A percentile compares a stretch with the other conserved stretches of the same genome.
Conservation (phyloP, 1,140 invertebrate genomes). For the Diorhabda sublineata region DNA sequence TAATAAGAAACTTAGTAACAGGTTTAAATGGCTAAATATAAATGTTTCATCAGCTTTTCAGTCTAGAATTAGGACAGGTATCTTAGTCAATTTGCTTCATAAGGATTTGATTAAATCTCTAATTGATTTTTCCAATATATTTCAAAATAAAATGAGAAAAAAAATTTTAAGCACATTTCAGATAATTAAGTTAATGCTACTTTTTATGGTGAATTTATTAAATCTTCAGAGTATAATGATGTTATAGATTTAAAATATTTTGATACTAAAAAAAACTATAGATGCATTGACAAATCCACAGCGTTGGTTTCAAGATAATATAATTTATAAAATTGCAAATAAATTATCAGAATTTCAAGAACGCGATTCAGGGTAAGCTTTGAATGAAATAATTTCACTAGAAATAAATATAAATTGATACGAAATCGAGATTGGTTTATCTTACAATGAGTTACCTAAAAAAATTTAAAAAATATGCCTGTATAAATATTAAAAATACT, state of each 20-base stretch:
- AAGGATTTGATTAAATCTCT: too few relatives aligned
- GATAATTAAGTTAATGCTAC: background rate
- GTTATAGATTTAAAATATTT: background rate
- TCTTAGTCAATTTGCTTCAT: too few relatives aligned
- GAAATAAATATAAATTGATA: conserved; percentile 1
- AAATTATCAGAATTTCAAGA: background rate
- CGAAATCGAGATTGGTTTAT: conserved; percentile 1
- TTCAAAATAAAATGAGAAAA: background rate
- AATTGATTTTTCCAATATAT: background rate
- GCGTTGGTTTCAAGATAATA: background rate
- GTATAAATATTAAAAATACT: conserved; percentile 5
- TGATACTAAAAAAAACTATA: background rate
- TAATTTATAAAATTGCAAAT: background rate
- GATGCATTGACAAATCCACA: background rate
- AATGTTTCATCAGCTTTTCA: too few relatives aligned
- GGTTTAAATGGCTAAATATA: too few relatives aligned
- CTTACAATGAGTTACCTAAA: background rate
- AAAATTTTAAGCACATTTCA: background rate
- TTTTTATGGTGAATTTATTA: background rate
- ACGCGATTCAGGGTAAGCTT: background rate
- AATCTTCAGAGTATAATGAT: background rate
- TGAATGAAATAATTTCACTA: background rate
- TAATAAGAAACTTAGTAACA: too few relatives aligned
- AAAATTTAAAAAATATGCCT: background rate
- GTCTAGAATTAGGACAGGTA: too few relatives aligned